Conservation (phyloP, 2,888 invertebrate genomes). For the Tenthredo notha region DNA sequence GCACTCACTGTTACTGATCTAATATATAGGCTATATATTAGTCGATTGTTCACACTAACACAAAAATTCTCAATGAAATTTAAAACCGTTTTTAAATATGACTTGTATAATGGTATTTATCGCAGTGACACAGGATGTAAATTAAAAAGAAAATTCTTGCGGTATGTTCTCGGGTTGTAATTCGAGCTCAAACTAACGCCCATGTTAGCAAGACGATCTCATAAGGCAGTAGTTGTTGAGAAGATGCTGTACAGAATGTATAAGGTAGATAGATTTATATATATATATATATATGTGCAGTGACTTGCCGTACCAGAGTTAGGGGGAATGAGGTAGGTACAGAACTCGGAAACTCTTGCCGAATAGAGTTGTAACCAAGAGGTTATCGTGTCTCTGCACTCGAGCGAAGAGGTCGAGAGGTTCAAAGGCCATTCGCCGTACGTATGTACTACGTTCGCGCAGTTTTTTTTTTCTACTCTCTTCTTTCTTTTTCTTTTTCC, state of each 20-base stretch:
- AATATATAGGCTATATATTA: neutral
- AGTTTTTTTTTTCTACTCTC: neutral
- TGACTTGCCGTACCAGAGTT: slow-evolving; percentile 11
- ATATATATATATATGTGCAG: neutral
- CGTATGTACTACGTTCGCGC: slow-evolving; percentile 30
- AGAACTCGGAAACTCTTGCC: slow-evolving; percentile 11
- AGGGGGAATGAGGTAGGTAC: neutral
- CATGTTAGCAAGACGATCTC: slow-evolving; percentile 6
- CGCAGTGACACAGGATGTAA: slow-evolving; percentile 44
- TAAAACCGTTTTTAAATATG: slow-evolving; percentile 15
- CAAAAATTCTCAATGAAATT: neutral
- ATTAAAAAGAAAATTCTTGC: slow-evolving; percentile 22
- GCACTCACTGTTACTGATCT: neutral
- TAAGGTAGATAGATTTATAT: neutral
- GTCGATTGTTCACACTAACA: neutral
- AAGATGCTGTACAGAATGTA: slow-evolving; percentile 4
- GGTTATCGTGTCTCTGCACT: slow-evolving; percentile 43
- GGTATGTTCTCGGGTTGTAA: slow-evolving; percentile 13
- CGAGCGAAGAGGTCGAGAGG: slow-evolving; percentile 40
- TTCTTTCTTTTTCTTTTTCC: neutral
- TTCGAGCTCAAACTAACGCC: slow-evolving; percentile 9
- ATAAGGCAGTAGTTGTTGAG: neutral
- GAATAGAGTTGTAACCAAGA: slow-evolving; percentile 44
- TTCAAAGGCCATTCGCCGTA: slow-evolving; percentile 44
- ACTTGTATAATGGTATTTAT: neutral